phyloP scores from a whole-genome alignment of 2,113 vertebrate species.

The Meles meles region DNA sequence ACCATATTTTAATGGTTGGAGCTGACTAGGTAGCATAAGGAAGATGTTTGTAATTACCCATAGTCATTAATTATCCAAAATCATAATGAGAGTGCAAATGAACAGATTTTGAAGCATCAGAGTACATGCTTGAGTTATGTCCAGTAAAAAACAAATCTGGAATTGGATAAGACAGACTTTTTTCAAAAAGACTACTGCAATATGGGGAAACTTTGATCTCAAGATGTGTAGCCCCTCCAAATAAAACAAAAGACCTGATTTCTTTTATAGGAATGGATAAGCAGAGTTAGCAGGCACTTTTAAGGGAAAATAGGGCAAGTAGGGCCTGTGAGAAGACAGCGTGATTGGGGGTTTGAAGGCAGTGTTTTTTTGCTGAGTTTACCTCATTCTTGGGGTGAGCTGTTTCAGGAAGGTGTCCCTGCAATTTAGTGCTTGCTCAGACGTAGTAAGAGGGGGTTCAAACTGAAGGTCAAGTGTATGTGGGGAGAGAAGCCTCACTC shows the following conservation, averaged over 20 bases:
- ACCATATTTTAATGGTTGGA: not conserved
- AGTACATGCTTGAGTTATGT: not conserved
- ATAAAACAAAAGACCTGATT: not conserved
- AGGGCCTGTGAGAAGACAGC: not conserved
- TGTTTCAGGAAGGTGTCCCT: not conserved
- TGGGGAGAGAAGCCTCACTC: not conserved
- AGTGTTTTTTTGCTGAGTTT: not conserved
- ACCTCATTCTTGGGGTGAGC: not conserved
- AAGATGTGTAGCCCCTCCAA: not conserved
- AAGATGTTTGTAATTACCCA: not conserved
- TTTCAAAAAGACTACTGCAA: not conserved
- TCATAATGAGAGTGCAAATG: not conserved
- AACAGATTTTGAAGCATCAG: not conserved
- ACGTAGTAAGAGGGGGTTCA: not conserved
- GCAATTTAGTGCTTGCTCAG: not conserved
- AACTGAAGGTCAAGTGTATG: not conserved
- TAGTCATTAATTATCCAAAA: not conserved
- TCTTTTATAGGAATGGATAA: not conserved
- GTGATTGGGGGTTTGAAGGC: not conserved
- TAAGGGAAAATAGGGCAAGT: not conserved
- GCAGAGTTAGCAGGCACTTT: not conserved
- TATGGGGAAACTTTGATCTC: not conserved
- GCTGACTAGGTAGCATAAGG: not conserved
- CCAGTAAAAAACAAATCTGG: not conserved
- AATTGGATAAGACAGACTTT: not conserved